Percentiles rank a stretch among this genome's conserved stretches.
These are phyloP conservation scores for Epiperipatus broadwayi DNA, from an alignment of 2,888 invertebrate species.

Conservation along the genomic window DNA sequence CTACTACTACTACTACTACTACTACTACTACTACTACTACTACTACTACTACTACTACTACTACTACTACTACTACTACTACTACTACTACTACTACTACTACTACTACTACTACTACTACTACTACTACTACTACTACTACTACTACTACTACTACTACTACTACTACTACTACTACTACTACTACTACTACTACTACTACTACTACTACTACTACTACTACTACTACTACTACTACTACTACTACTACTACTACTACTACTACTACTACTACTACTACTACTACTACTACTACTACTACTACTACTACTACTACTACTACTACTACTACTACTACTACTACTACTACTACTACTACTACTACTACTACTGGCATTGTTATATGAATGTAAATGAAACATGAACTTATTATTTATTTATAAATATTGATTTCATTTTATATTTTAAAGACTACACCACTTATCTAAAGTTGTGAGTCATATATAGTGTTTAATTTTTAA, in stretches of 20 bases:
- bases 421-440: too few relatives aligned
- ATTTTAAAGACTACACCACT: too few relatives aligned
- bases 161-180: neutral
- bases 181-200: slow-evolving; percentile 3
- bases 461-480: too few relatives aligned
- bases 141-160: slow-evolving; percentile 3
- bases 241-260: slow-evolving; percentile 3
- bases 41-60: slow-evolving; percentile 3
- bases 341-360: slow-evolving; percentile 3
- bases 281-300: slow-evolving; percentile 3
- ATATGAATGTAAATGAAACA: too few relatives aligned
- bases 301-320: slow-evolving; percentile 3
- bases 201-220: slow-evolving; percentile 3
- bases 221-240: slow-evolving; percentile 3
- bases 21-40: slow-evolving; percentile 3
- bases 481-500: too few relatives aligned
- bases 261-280: slow-evolving; percentile 3
- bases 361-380: slow-evolving; percentile 1
- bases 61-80: slow-evolving; percentile 3
- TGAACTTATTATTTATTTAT: too few relatives aligned
- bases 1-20: slow-evolving; percentile 3
- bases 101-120: slow-evolving; percentile 3
- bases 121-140: slow-evolving; percentile 3
- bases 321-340: neutral
- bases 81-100: slow-evolving; percentile 3